These are phyloP conservation scores for Paramuricea clavata DNA, from an alignment of 92 coral and sea anemone genomes.

Conservation along the genomic window DNA sequence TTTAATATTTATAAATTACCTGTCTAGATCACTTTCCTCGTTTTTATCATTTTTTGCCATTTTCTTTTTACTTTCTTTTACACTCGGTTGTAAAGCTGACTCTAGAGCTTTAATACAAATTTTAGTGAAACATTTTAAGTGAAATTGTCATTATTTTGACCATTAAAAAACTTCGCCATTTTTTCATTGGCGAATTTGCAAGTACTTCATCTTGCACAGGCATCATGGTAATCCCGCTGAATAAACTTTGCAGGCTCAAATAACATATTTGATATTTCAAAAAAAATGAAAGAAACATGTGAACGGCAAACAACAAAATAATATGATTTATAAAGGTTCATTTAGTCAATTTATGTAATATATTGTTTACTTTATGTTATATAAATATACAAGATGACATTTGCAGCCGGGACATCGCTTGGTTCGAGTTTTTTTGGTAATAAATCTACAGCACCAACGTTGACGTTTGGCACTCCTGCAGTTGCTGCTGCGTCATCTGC, in stretches of 20 bases:
- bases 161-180: too few species aligned
- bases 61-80: not conserved
- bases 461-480: slow-evolving; percentile 40
- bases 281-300: not conserved
- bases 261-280: too few species aligned
- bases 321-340: not conserved
- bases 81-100: too few species aligned
- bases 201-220: not conserved
- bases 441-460: slow-evolving; percentile 28
- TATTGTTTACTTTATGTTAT: not conserved
- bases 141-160: not conserved
- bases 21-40: slow-evolving; percentile 25
- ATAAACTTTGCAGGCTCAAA: not conserved
- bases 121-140: too few species aligned
- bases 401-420: slow-evolving; percentile 8
- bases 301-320: not conserved
- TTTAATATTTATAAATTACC: not conserved
- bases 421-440: slow-evolving; percentile 33
- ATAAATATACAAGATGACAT: slow-evolving; percentile 29
- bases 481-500: not conserved
- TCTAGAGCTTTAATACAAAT: too few species aligned
- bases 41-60: not conserved
- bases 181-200: too few species aligned
- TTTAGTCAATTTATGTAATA: not conserved
- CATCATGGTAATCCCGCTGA: not conserved